Evolutionary conservation across 2,113 vertebrate species (phyloP).

Genomic region (Aramus guarauna): DNA sequence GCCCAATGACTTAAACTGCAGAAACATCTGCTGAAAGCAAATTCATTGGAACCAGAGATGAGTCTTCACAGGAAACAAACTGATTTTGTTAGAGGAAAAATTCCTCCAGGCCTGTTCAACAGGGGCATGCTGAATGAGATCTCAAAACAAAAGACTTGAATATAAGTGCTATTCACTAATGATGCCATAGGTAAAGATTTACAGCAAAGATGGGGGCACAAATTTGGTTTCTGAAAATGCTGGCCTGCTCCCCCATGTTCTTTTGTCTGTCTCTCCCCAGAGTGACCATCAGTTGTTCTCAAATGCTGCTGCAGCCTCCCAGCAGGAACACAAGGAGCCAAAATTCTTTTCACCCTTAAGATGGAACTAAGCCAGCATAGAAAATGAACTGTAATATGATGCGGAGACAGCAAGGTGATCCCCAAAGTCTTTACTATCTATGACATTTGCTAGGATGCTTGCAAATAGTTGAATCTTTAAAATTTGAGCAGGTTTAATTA

Average conservation of each 20-base stretch:
- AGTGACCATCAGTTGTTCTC: not conserved
- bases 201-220: not conserved
- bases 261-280: not conserved
- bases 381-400: not conserved
- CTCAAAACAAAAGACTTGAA: not conserved
- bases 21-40: not conserved
- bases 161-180: not conserved
- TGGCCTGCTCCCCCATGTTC: rapidly evolving
- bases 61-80: not conserved
- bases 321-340: not conserved
- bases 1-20: not conserved
- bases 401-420: not conserved
- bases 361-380: not conserved
- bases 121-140: not conserved
- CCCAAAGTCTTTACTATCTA: not conserved
- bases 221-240: not conserved
- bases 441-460: not conserved
- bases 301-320: not conserved
- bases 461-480: not conserved
- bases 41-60: not conserved
- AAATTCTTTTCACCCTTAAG: not conserved
- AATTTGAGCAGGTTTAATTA: not conserved
- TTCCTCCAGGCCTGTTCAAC: not conserved
- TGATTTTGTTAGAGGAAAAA: not conserved
- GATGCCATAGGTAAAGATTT: not conserved